Percentiles rank a stretch among this genome's conserved stretches.
These are phyloP conservation scores for Desmodus rotundus DNA, from an alignment of 2,113 vertebrate species.

Conservation along the genomic window DNA sequence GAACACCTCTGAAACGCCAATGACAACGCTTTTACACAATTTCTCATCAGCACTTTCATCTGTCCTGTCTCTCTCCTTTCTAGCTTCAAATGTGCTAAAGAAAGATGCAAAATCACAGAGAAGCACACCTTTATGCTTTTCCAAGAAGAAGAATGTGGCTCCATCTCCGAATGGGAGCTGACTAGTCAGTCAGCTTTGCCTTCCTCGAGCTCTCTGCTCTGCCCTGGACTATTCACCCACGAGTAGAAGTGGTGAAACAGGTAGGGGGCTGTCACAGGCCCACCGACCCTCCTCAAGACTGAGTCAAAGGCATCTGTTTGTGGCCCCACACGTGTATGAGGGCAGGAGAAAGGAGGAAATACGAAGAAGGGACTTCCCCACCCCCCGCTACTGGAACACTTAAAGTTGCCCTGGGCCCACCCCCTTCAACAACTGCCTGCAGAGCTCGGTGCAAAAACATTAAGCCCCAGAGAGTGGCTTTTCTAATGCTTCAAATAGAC, in stretches of 20 bases:
- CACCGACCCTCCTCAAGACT: not conserved
- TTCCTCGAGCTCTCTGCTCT: not conserved
- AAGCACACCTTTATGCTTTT: not conserved
- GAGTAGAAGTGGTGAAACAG: not conserved
- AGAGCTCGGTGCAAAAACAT: not conserved
- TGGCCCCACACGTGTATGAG: not conserved
- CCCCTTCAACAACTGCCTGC: not conserved
- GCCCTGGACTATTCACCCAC: not conserved
- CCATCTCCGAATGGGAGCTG: not conserved
- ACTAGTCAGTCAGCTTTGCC: not conserved
- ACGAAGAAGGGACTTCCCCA: not conserved
- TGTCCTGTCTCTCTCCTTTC: not conserved
- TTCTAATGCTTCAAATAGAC: constrained; percentile 39
- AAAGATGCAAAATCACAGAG: not conserved
- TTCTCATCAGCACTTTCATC: not conserved
- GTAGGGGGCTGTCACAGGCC: not conserved
- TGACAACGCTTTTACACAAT: not conserved
- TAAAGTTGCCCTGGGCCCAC: not conserved
- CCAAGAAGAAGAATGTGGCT: not conserved
- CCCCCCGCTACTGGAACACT: not conserved
- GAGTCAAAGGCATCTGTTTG: not conserved
- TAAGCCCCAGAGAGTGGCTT: not conserved
- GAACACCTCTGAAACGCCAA: not conserved
- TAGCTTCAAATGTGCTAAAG: not conserved
- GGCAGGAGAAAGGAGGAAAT: not conserved